Evolutionary conservation across 2,113 vertebrate species (phyloP).

Genomic region (Datnioides undecimradiatus): DNA sequence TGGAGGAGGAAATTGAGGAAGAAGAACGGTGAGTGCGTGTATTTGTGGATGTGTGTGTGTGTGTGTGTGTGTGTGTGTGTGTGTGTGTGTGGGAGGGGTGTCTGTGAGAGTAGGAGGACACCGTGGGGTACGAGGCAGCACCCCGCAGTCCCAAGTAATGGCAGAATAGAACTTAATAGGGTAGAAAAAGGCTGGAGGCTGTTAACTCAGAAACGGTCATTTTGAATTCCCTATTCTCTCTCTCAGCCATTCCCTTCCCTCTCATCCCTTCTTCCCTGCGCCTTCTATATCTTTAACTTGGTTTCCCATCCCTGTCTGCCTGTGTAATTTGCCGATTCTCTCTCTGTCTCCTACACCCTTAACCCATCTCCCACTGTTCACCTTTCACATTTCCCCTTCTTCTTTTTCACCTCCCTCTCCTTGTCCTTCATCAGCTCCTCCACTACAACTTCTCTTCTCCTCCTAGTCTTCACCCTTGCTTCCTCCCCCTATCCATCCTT

Average conservation of each 20-base stretch:
- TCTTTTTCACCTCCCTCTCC: constrained; percentile 27
- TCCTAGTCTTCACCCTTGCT: constrained; percentile 5
- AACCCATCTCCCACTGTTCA: constrained; percentile 67
- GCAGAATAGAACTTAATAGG: constrained; percentile 88
- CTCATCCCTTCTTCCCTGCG: constrained; percentile 56
- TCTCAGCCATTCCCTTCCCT: constrained; percentile 52
- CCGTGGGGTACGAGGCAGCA: constrained; percentile 74
- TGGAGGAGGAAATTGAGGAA: constrained; percentile 39
- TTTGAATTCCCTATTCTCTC: constrained; percentile 82
- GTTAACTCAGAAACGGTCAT: constrained; percentile 88
- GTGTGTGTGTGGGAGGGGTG: constrained; percentile 18
- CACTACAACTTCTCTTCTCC: neutral
- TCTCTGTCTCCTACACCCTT: constrained; percentile 40
- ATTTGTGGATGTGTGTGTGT: constrained; percentile 10
- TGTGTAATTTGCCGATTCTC: constrained; percentile 63
- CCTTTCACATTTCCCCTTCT: constrained; percentile 23
- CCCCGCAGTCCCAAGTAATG: constrained; percentile 84
- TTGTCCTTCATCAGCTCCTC: constrained; percentile 25
- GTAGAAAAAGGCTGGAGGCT: constrained; percentile 87
- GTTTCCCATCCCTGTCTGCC: constrained; percentile 50
- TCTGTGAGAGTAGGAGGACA: constrained; percentile 39
- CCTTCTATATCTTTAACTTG: constrained; percentile 63
- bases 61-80: constrained; percentile 14
- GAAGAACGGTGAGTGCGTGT: constrained; percentile 4
- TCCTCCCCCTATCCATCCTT: constrained; percentile 32